Base-by-base conservation (phyloP, 2,113 vertebrate genomes). In the Sapayoa aenigma region DNA sequence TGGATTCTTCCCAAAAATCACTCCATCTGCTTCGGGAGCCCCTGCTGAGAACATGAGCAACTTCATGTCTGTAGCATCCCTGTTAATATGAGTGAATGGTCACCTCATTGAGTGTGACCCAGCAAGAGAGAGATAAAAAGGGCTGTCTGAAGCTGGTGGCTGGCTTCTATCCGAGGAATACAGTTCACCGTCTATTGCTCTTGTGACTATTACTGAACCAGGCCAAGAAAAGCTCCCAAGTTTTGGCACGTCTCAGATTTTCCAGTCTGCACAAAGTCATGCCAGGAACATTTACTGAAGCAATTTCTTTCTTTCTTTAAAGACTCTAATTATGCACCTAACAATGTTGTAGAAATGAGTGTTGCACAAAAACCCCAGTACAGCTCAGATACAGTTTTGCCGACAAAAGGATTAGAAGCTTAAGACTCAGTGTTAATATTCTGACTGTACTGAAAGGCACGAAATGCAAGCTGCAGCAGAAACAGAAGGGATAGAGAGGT, bases 231-330 rank as follows among this genome's bases (percentile, higher is more conserved):
- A 96, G 79, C 93, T 95, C 91, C 93, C 83, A 75, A 60, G 59
- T 81, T 95, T 95, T 97, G 95, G 95, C 96, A 96, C 2, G 65
- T 42, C 89, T 94, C 94, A 94, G 74, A 95, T 95, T 96, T 96
- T 96, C 91, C 96, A 96, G 95, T 94, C 91, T 95, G 88, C 90
- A 90, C 58, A 85, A 93, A 96, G 87, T 92, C 93, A 83, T 83
- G 85, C 95, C 96, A 97, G 87, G 93, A 96, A 96, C 95, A 95
- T 94, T 95, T 78, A 92, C 89, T 82, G 90, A 95, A 97, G 86
- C 58, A 76, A 69, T 90, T 89, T 84, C 82, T 96, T 95, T 91
- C 89, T 95, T 95, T 91, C 89, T 79, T 94, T 94, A 95, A 92
- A 75, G 89, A 77, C 93, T 94, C 66, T 93, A 96, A 95, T 95